Evolutionary conservation across 1,140 invertebrate genomes (phyloP), one percentile per base, ranked within the genome.

Genomic region (Solenopsis fugax): DNA sequence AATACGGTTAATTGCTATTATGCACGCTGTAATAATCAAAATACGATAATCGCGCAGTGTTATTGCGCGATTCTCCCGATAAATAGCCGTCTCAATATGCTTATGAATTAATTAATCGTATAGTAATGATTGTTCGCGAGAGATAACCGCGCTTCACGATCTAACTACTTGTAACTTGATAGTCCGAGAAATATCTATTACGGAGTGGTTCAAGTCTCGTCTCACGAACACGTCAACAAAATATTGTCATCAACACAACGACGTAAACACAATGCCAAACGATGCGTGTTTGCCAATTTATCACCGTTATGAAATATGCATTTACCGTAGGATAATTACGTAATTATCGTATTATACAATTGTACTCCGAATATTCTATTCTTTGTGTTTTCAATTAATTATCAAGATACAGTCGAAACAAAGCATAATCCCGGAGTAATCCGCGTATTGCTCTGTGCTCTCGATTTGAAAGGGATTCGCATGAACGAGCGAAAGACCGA

Each of bases 91-190:
- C 12, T 45, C 13, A 7, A 67, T 67, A 67, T 45, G 64, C 9
- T 37, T 65, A 67, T 10, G 12, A 67, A 67, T 67, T 67, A 65
- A 18, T 41, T 65, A 67, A 45, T 41, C 64, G n/a, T n/a, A 9
- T n/a, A 1, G 16, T 41, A 67, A 67, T 67, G n/a, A 67, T 37
- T 13, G n/a, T 67, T 41, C 12, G 37, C 16, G 12, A 45, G 12
- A 6, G 37, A 21, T 45, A 10, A 67, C 45, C 3, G 37, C 64
- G 4, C 10, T 67, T 67, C 34, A 7, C 60, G 2, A 18, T 37
- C 29, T 18, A 18, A 5, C 2, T 12, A 2, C 16, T 12, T 65
- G 34, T 65, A 12, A 41, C 41, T 41, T 41, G 7, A 6, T 41
- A 41, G 41, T 41, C 7, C 64, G 5, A 21, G 16, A 41, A 18